These are phyloP conservation scores for Tringa solitaria DNA, from an alignment of 2,113 vertebrate genomes.

Conservation along the genomic window DNA sequence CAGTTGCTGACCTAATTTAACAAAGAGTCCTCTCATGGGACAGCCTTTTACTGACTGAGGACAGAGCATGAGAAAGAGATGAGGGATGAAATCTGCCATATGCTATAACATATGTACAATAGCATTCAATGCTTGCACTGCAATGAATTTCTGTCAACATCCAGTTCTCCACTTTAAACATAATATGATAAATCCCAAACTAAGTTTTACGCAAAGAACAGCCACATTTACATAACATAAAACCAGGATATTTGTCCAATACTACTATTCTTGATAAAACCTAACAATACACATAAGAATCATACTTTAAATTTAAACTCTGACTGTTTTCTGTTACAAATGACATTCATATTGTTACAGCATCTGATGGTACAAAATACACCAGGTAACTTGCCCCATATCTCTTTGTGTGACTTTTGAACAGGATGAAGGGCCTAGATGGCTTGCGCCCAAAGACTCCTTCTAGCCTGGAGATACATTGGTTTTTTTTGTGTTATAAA, in stretches of 20 bases:
- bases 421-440: background rate
- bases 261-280: background rate
- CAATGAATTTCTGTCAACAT: slow-evolving; percentile 67
- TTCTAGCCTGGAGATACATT: background rate
- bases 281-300: background rate
- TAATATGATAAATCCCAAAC: background rate
- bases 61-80: slow-evolving; percentile 41
- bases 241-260: background rate
- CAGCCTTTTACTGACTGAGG: slow-evolving; percentile 37
- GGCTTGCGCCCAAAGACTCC: background rate
- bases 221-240: background rate
- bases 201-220: background rate
- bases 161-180: slow-evolving; percentile 46
- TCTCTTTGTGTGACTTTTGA: background rate
- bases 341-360: background rate
- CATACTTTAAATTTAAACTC: background rate
- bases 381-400: background rate
- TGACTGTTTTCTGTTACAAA: background rate
- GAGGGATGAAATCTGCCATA: slow-evolving; percentile 68
- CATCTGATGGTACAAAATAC: background rate
- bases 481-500: background rate
- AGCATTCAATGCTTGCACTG: slow-evolving; percentile 30
- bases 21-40: slow-evolving; percentile 29
- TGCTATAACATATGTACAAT: slow-evolving; percentile 71
- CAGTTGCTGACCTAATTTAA: slow-evolving; percentile 63